A percentile compares a stretch with the other conserved stretches of the same genome.
Evolutionary conservation across 2,888 invertebrate genomes (phyloP).

Genomic region (Podabrus alpinus): DNA sequence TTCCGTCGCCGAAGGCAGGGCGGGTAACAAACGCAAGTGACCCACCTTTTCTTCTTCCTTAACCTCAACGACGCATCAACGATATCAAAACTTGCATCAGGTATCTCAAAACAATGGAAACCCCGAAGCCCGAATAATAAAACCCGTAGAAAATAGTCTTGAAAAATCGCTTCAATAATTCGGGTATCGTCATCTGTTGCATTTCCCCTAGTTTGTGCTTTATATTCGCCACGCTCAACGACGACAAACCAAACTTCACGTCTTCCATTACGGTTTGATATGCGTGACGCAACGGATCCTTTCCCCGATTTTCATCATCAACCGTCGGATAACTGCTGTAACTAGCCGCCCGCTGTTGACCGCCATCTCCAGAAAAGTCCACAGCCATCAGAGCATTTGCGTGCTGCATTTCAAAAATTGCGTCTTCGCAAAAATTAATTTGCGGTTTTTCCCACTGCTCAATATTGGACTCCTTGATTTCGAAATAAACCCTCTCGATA

Average conservation of each 20-base stretch:
- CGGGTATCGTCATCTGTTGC: slow-evolving; percentile 88
- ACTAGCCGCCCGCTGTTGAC: slow-evolving; percentile 78
- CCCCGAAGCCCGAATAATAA: slow-evolving; percentile 83
- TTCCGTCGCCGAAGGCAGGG: slow-evolving; percentile 74
- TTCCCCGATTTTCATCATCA: slow-evolving; percentile 82
- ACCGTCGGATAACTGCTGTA: slow-evolving; percentile 85
- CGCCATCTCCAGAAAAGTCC: slow-evolving; percentile 78
- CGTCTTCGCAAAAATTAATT: slow-evolving; percentile 99
- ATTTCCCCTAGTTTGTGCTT: slow-evolving; percentile 85
- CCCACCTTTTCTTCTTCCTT: slow-evolving; percentile 68
- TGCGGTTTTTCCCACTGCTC: slow-evolving; percentile 99
- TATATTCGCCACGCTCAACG: slow-evolving; percentile 87
- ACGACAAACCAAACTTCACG: slow-evolving; percentile 75
- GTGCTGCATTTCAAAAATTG: slow-evolving; percentile 99
- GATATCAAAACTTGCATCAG: slow-evolving; percentile 77
- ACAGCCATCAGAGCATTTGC: slow-evolving; percentile 96
- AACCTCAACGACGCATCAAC: slow-evolving; percentile 77
- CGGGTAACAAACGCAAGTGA: slow-evolving; percentile 69
- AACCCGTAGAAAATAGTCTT: slow-evolving; percentile 87
- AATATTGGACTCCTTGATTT: slow-evolving; percentile 98
- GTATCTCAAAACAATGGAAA: slow-evolving; percentile 76
- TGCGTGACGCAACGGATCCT: slow-evolving; percentile 82
- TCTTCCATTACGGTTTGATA: slow-evolving; percentile 82
- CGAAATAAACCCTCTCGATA: slow-evolving; percentile 98
- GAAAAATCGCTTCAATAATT: slow-evolving; percentile 85